phyloP scores from a whole-genome alignment of 2,113 vertebrate genomes.

The Salvelinus namaycush region DNA sequence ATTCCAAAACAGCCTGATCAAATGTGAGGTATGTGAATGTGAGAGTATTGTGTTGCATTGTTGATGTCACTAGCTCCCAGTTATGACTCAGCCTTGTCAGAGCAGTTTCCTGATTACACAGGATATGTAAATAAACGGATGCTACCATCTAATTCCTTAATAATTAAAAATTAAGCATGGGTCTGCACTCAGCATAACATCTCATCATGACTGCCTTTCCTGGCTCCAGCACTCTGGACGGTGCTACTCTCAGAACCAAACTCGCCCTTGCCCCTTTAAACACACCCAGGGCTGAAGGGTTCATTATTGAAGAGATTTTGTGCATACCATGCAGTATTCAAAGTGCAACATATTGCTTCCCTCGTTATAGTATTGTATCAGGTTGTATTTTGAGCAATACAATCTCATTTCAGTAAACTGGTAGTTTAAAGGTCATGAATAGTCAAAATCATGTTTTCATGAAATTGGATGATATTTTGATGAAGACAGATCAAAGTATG shows the following conservation, averaged over 20 bases:
- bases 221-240: background rate
- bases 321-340: background rate
- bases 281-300: background rate
- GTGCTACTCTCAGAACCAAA: background rate
- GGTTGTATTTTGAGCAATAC: background rate
- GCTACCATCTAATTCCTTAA: slow-evolving; percentile 66
- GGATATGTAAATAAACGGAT: slow-evolving; percentile 70
- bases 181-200: slow-evolving; percentile 49
- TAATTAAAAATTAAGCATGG: slow-evolving; percentile 73
- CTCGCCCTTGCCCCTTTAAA: background rate
- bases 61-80: slow-evolving; percentile 60
- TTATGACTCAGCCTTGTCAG: slow-evolving; percentile 53
- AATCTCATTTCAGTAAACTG: background rate
- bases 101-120: slow-evolving; percentile 66
- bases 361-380: background rate
- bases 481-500: too few relatives aligned
- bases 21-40: slow-evolving; percentile 48
- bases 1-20: slow-evolving; percentile 54
- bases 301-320: background rate
- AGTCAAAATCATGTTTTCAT: too few relatives aligned
- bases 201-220: slow-evolving; percentile 18
- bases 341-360: background rate
- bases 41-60: slow-evolving; percentile 62
- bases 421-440: too few relatives aligned
- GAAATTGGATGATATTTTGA: too few relatives aligned